Conservation (phyloP, 2,113 vertebrate species). For the Opisthocomus hoazin region DNA sequence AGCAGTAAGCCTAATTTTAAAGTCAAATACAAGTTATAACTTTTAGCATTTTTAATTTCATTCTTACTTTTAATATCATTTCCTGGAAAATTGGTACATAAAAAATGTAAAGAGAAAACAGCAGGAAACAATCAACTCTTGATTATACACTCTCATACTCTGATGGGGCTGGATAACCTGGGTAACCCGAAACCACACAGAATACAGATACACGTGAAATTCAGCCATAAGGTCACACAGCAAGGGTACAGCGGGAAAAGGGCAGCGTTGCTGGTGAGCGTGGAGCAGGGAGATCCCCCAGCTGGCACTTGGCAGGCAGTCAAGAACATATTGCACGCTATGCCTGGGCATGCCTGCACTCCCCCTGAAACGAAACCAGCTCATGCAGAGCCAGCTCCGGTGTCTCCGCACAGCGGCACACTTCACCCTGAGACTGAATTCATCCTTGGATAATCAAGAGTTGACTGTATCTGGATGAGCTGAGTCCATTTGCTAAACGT, state of each 20-base stretch:
- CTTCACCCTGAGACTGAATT: background rate
- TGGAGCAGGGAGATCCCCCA: background rate
- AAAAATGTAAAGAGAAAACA: conserved; percentile 1
- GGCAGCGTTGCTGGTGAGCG: background rate
- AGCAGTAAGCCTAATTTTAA: conserved; percentile 31
- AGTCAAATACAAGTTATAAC: background rate
- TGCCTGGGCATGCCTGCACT: background rate
- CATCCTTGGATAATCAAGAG: background rate
- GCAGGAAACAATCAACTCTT: background rate
- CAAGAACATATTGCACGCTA: background rate
- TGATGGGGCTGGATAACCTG: background rate
- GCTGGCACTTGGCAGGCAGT: background rate
- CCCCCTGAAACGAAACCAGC: background rate
- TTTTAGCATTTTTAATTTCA: conserved; percentile 12
- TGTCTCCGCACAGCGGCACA: fast-evolving
- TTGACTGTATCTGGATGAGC: background rate
- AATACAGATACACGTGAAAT: background rate
- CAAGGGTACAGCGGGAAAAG: background rate
- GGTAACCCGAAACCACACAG: background rate
- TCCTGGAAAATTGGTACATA: background rate
- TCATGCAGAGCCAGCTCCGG: background rate
- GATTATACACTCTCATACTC: background rate
- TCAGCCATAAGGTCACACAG: background rate
- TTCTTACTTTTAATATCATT: background rate
- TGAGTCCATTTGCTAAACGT: background rate